Base-by-base conservation (phyloP, 2,888 invertebrate genomes). In the Hymenopus coronatus region DNA sequence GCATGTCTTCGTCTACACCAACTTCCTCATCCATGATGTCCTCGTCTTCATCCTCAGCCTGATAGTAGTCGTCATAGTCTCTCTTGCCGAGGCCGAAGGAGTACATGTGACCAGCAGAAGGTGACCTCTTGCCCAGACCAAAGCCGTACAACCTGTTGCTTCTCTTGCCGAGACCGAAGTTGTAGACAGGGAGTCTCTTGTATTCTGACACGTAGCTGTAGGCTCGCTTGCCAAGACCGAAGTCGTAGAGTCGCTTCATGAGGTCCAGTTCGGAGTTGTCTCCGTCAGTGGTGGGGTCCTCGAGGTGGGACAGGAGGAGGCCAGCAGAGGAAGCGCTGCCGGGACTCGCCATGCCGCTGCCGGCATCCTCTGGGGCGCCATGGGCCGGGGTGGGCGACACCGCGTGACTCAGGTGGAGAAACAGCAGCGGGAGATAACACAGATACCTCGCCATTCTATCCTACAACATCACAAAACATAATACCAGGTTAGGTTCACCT, bases 191-290 rank as follows among this genome's bases (percentile, higher is more conserved):
- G 9, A 95, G 93, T 90, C 96, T 93, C 91, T 96, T 96, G 91
- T 95, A 95, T 90, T 96, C 95, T 0, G 95, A 95, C 0, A 95
- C 95, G 91, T 96, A 96, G 91, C 95, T 95, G 92, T 95, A 95
- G 84, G 95, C 94, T 0, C 95, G 94, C 88, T 93, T 93, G 27
- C 90, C 90, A 1, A 90, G 88, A 28, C 90, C 90, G 88, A 90
- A 90, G 87, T 89, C 89, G 88, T 89, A 90, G 20, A 90, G 89
- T 46, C 90, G 89, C 87, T 89, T 89, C 81, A 87, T 84, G 54
- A 90, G 89, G 54, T 90, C 90, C 30, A 90, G 81, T 12, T 90
- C 90, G 84, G 85, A 46, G 83, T 89, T 88, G 70, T 92, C 92
- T 83, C 88, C 85, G 33, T 81, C 83, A 20, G 54, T 30, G 7